These are phyloP conservation scores for Andrena dorsata DNA, from an alignment of 2,888 invertebrate species.

Conservation along the genomic window DNA sequence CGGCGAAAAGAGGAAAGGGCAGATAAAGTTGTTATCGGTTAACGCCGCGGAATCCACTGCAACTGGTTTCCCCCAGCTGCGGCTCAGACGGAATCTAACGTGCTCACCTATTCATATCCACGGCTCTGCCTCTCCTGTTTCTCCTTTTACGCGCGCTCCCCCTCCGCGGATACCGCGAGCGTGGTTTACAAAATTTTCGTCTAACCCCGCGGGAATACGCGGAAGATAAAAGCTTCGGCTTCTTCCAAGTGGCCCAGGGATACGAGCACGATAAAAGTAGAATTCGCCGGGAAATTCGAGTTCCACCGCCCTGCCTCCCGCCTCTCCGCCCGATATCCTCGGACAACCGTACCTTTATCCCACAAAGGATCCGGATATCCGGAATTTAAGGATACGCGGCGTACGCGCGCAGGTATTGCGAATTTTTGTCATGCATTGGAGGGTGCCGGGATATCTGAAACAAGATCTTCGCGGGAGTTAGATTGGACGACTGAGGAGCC, in stretches of 20 bases:
- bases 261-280: conserved; percentile 49
- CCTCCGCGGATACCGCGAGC: conserved; percentile 7
- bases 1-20: conserved; percentile 65
- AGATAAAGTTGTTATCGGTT: conserved; percentile 78
- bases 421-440: conserved; percentile 17
- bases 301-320: not conserved
- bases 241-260: conserved; percentile 34
- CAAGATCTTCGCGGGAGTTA: conserved; percentile 15
- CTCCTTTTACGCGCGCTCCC: conserved; percentile 15
- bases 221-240: conserved; percentile 50
- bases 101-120: conserved; percentile 49
- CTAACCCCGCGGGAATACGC: conserved; percentile 36
- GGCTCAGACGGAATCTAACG: conserved; percentile 44
- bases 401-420: not conserved
- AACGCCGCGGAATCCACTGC: conserved; percentile 76
- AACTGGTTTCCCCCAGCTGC: conserved; percentile 66
- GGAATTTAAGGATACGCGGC: conserved; percentile 6
- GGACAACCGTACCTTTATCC: conserved; percentile 29
- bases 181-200: conserved; percentile 50
- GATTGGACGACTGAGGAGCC: not conserved
- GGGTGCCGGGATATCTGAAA: conserved; percentile 27
- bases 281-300: conserved; percentile 32
- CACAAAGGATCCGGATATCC: conserved; percentile 12
- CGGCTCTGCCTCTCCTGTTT: not conserved
- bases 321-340: conserved; percentile 6